A percentile compares a stretch with the other conserved stretches of the same genome.
These are phyloP conservation scores for Protonemura montana DNA, from an alignment of 2,888 invertebrate genomes.

Conservation along the genomic window DNA sequence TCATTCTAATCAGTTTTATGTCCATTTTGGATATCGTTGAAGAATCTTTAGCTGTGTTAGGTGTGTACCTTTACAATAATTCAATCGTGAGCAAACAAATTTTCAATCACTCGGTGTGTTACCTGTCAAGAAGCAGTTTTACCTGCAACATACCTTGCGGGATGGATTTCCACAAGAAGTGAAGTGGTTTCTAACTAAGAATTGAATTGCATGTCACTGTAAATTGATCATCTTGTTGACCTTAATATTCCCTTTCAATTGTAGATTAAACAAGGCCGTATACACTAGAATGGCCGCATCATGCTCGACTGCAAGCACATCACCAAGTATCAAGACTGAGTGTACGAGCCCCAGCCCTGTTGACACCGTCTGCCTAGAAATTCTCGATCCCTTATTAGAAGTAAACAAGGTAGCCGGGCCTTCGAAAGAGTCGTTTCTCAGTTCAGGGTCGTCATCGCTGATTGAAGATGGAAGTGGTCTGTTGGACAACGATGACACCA, in stretches of 20 bases:
- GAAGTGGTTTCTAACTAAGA: not conserved
- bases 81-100: not conserved
- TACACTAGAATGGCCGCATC: slow-evolving; percentile 60
- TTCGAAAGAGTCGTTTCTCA: slow-evolving; percentile 44
- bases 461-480: slow-evolving; percentile 31
- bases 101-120: not conserved
- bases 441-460: slow-evolving; percentile 35
- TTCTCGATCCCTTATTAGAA: slow-evolving; percentile 38
- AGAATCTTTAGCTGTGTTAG: not conserved
- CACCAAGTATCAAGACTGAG: slow-evolving; percentile 57
- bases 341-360: slow-evolving; percentile 60
- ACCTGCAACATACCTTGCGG: too few relatives aligned
- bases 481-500: slow-evolving; percentile 25
- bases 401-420: slow-evolving; percentile 46
- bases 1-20: not conserved
- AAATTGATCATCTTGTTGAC: not conserved
- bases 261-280: slow-evolving; percentile 4
- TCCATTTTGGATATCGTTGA: not conserved
- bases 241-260: not conserved
- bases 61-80: not conserved
- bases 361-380: slow-evolving; percentile 58
- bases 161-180: not conserved
- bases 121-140: too few relatives aligned
- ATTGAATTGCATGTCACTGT: not conserved
- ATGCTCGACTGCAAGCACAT: slow-evolving; percentile 57